These are phyloP conservation scores for Callorhinus ursinus DNA, from an alignment of 2,113 vertebrate species.

Conservation along the genomic window DNA sequence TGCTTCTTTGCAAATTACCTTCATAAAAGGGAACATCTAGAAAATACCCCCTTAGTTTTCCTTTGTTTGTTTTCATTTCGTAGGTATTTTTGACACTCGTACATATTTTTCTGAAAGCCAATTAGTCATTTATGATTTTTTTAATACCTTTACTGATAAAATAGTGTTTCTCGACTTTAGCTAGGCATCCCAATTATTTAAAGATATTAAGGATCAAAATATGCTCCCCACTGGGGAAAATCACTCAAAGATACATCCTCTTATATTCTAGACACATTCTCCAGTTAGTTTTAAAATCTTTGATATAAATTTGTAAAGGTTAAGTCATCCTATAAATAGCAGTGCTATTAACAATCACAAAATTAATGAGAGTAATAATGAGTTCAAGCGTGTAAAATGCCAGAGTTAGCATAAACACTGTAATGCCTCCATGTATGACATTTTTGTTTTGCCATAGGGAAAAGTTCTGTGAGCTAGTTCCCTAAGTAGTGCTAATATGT, in stretches of 20 bases:
- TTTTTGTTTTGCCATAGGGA: constrained; percentile 76
- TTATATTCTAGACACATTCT: constrained; percentile 56
- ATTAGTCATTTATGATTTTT: constrained; percentile 33
- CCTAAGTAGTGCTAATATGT: background rate
- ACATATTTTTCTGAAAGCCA: constrained; percentile 31
- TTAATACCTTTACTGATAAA: constrained; percentile 30
- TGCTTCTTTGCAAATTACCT: background rate
- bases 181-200: background rate
- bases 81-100: background rate
- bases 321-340: constrained; percentile 71
- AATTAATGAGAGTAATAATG: constrained; percentile 76
- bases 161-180: background rate
- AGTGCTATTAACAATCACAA: constrained; percentile 70
- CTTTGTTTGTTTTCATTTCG: background rate
- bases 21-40: background rate
- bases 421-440: constrained; percentile 57
- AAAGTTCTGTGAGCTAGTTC: constrained; percentile 54
- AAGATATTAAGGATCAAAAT: constrained; percentile 28
- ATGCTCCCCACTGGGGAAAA: background rate
- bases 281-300: constrained; percentile 50
- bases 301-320: constrained; percentile 74
- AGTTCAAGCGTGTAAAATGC: constrained; percentile 63
- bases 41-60: background rate
- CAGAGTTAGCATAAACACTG: constrained; percentile 66
- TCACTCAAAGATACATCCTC: constrained; percentile 1